Conservation (phyloP, 30 jellyfish, hydroid and myxozoan genomes). For the Rhopilema esculentum region DNA sequence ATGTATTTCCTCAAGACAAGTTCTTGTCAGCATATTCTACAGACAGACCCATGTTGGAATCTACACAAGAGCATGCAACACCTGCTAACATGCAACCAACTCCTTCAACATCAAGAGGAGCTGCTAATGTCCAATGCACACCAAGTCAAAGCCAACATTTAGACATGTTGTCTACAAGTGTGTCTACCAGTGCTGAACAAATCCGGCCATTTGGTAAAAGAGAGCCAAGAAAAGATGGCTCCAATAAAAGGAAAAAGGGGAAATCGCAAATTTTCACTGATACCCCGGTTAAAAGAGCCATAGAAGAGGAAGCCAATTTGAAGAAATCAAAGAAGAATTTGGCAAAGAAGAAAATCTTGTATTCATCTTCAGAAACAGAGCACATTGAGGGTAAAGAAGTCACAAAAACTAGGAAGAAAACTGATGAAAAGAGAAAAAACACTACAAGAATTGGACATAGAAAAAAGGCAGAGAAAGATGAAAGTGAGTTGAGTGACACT, state of each 20-base stretch:
- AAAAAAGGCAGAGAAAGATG: too few relatives aligned
- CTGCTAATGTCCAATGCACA: conserved; percentile 1
- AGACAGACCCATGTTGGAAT: conserved; percentile 18
- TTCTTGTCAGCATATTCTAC: conserved; percentile 35
- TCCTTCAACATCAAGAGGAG: conserved; percentile 1
- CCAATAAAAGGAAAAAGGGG: background rate
- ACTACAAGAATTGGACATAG: too few relatives aligned
- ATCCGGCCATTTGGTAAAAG: conserved; percentile 36
- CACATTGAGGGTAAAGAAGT: too few relatives aligned
- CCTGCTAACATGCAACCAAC: conserved; percentile 6
- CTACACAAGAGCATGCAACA: background rate
- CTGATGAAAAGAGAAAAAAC: too few relatives aligned
- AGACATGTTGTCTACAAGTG: too few relatives aligned
- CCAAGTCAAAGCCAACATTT: background rate
- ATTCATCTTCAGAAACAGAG: too few relatives aligned
- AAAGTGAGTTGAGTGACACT: too few relatives aligned
- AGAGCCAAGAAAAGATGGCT: background rate
- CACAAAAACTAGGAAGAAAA: too few relatives aligned
- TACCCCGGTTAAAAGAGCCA: conserved; percentile 23
- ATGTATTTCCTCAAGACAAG: conserved; percentile 29
- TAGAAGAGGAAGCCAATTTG: conserved; percentile 33
- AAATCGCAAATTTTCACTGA: conserved; percentile 8
- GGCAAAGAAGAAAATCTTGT: conserved; percentile 12
- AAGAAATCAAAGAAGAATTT: too few relatives aligned
- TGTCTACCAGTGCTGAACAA: conserved; percentile 29